These are phyloP conservation scores for Ceratina japonica DNA, from an alignment of 1,140 invertebrate genomes.

Conservation along the genomic window DNA sequence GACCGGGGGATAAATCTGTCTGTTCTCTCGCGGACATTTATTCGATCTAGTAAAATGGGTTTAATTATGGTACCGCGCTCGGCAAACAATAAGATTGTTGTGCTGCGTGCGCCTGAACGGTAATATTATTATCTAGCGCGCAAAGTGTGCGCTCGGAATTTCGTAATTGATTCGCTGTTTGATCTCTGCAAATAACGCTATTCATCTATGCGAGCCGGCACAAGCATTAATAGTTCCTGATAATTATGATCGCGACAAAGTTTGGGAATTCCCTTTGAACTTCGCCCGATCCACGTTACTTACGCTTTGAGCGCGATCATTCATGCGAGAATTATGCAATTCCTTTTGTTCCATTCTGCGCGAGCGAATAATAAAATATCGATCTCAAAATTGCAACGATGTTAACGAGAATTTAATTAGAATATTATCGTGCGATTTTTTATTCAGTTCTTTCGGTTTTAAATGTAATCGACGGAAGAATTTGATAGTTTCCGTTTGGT, in stretches of 20 bases:
- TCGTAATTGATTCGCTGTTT: constrained; percentile 45
- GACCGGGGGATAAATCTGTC: no score
- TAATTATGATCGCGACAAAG: constrained; percentile 10
- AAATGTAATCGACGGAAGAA: no score
- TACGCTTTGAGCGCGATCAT: not conserved
- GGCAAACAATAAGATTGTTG: not conserved
- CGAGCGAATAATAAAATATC: no score
- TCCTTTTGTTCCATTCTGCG: not conserved
- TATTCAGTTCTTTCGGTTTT: no score
- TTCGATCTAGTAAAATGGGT: no score
- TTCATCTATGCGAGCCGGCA: constrained; percentile 7
- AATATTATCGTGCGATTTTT: no score
- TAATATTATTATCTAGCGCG: not conserved
- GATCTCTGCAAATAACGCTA: constrained; percentile 17
- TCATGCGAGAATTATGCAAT: not conserved
- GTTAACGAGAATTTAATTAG: no score
- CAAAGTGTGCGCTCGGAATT: constrained; percentile 15
- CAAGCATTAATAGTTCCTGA: constrained; percentile 40
- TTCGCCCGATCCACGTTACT: not conserved
- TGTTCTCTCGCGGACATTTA: no score
- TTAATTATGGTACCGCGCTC: not conserved
- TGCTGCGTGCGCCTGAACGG: no score
- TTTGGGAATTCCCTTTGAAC: constrained; percentile 35
- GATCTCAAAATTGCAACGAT: not conserved
- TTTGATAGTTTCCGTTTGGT: not conserved